Evolutionary conservation across 2,113 vertebrate species (phyloP), one percentile per base, ranked within the genome.

Genomic region (Tachycineta bicolor): DNA sequence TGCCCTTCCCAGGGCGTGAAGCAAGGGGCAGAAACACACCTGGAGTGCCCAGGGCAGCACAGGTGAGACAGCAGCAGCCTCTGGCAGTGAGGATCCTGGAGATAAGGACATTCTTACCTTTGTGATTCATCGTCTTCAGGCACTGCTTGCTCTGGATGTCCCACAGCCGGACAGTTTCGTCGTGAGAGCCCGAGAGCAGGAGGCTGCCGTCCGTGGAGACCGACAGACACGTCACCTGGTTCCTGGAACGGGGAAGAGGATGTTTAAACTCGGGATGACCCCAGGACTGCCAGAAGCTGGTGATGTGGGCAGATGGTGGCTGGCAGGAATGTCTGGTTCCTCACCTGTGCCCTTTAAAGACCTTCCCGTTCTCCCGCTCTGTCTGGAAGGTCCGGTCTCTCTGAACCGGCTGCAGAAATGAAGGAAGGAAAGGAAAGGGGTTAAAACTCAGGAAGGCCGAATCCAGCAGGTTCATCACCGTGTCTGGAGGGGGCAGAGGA

Each of bases 71-170:
- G 83, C 76, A 70, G 67, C 1, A 0, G 86, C 86, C 77, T 81
- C 6, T 33, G 28, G 80, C 91, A 88, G 60, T 2, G 63, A 60
- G 82, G 88, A 82, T 87, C 33, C 31, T 0, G 2, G 62, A 52
- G 96, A 93, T 82, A 79, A 87, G 76, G 76, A 31, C 81, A 20
- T 55, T 70, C 92, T 68, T 96, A 99, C 99, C 99, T 99, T 99
- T 99, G 93, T 99, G 98, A 70, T 98, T 97, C 63, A 99, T 96
- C 0, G 98, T 99, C 77, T 98, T 98, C 47, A 99, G 77, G 87
- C 98, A 99, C 97, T 99, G 99, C 93, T 99, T 99, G 97, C 99
- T 99, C 77, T 99, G 99, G 74, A 99, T 93, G 75, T 99, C 99
- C 99, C 99, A 99, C 29, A 99, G 98, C 20, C 99, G 96, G 37